Evolutionary conservation across 2,797 vertebrate species (phyloP), one percentile per base, ranked within the genome.

Genomic region (Cossypha niveicapilla): DNA sequence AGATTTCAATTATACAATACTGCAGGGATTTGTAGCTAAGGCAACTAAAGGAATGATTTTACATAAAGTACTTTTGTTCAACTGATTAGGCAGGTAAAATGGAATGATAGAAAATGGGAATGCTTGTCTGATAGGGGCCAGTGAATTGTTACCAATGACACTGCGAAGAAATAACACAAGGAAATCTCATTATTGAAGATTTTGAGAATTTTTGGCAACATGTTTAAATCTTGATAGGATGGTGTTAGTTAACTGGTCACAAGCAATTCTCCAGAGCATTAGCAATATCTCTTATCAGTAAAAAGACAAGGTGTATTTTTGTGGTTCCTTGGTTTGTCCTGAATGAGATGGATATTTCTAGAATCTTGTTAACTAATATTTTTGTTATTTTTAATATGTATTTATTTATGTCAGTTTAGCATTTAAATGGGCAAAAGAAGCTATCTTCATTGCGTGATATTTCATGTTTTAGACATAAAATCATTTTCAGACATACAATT

Each of bases 1-100:
- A 97, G 97, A 96, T 98, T 98, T 98, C 97, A 98, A 97, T 98
- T 98, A 98, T 96, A 97, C 93, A 96, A 97, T 97, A 96, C 98
- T 97, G 84, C 67, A 88, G 98, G 97, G 98, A 98, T 98, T 98
- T 98, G 97, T 98, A 98, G 95, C 98, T 98, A 98, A 97, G 97
- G 97, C 97, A 98, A 98, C 97, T 97, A 92, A 97, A 98, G 97
- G 97, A 98, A 97, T 98, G 95, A 97, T 97, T 97, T 98, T 97
- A 97, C 97, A 96, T 96, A 96, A 97, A 97, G 97, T 97, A 97
- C 96, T 97, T 98, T 97, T 98, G 96, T 98, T 98, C 96, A 96
- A 78, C 94, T 96, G 97, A 98, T 98, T 97, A 97, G 94, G 88
- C 92, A 97, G 94, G 97, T 98, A 97, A 97, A 97, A 97, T 78